Percentiles rank a stretch among this genome's conserved stretches.
Conservation (phyloP, 2,113 vertebrate genomes). For the Larimichthys polyactis region DNA sequence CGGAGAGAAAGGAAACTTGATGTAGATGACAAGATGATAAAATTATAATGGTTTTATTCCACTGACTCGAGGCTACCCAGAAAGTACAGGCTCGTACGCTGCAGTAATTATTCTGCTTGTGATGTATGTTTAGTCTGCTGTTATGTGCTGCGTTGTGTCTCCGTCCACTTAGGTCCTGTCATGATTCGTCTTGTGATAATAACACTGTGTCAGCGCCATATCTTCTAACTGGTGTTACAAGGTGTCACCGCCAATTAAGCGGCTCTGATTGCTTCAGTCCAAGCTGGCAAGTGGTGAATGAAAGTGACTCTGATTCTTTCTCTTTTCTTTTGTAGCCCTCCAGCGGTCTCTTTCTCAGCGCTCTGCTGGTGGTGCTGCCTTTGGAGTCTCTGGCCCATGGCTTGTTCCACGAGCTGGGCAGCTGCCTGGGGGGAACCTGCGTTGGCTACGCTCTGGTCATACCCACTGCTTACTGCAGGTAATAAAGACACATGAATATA, state of each 20-base stretch:
- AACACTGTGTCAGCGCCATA: constrained; percentile 42
- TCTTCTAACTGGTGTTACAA: constrained; percentile 48
- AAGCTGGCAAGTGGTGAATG: constrained; percentile 36
- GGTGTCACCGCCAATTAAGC: constrained; percentile 64
- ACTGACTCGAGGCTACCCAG: not conserved
- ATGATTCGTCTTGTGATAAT: constrained; percentile 59
- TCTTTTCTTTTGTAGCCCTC: constrained; percentile 80
- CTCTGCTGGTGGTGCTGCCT: constrained; percentile 92
- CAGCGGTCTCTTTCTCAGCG: constrained; percentile 93
- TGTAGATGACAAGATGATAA: not conserved
- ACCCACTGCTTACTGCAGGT: constrained; percentile 97
- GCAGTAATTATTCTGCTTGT: constrained; percentile 28
- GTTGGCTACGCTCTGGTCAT: constrained; percentile 96
- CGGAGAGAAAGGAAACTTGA: not conserved
- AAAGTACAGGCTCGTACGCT: not conserved
- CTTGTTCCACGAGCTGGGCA: constrained; percentile 95
- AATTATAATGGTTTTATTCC: constrained; percentile 6
- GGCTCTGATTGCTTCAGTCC: constrained; percentile 34
- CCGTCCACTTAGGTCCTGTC: constrained; percentile 47
- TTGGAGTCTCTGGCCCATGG: constrained; percentile 95
- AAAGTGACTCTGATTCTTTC: constrained; percentile 67
- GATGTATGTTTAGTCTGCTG: constrained; percentile 37
- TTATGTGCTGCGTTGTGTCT: constrained; percentile 29
- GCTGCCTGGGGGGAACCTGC: constrained; percentile 95
- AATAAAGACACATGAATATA: constrained; percentile 42